These are phyloP conservation scores for Drosophila macrospina DNA, from an alignment of 2,888 invertebrate genomes.

Conservation along the genomic window DNA sequence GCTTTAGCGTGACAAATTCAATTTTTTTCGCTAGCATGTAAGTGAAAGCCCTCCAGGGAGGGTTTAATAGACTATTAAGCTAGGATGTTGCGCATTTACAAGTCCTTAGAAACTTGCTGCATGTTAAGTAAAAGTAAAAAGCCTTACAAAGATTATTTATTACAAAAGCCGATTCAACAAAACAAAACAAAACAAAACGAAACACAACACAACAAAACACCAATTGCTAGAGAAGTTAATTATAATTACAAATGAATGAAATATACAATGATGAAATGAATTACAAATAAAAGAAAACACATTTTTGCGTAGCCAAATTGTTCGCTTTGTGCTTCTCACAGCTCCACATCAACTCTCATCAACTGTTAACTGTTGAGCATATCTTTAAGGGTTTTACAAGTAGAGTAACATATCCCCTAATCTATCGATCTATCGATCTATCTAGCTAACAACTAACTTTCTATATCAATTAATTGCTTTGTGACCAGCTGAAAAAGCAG, in stretches of 20 bases:
- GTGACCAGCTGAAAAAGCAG: constrained; percentile 20
- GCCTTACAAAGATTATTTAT: constrained; percentile 70
- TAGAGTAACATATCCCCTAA: constrained; percentile 23
- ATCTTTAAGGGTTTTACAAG: constrained; percentile 26
- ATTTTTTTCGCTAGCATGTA: constrained; percentile 48
- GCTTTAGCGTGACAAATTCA: constrained; percentile 43
- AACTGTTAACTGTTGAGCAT: constrained; percentile 23
- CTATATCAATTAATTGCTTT: constrained; percentile 8
- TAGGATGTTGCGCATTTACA: constrained; percentile 51
- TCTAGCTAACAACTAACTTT: constrained; percentile 9
- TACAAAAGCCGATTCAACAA: constrained; percentile 25
- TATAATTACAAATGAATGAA: constrained; percentile 3
- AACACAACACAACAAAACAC: constrained; percentile 22
- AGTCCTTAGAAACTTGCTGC: constrained; percentile 57
- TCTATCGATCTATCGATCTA: background rate
- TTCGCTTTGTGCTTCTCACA: constrained; percentile 7
- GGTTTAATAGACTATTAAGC: constrained; percentile 39
- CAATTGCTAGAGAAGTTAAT: constrained; percentile 22
- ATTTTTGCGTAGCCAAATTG: constrained; percentile 48
- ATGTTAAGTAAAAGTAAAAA: constrained; percentile 46
- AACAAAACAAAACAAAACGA: constrained; percentile 6
- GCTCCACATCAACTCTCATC: background rate
- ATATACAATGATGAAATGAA: constrained; percentile 6
- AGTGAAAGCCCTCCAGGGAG: constrained; percentile 12
- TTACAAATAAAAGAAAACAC: background rate